These are phyloP conservation scores for Machimus atricapillus DNA, from an alignment of 2,888 invertebrate genomes.

Conservation along the genomic window DNA sequence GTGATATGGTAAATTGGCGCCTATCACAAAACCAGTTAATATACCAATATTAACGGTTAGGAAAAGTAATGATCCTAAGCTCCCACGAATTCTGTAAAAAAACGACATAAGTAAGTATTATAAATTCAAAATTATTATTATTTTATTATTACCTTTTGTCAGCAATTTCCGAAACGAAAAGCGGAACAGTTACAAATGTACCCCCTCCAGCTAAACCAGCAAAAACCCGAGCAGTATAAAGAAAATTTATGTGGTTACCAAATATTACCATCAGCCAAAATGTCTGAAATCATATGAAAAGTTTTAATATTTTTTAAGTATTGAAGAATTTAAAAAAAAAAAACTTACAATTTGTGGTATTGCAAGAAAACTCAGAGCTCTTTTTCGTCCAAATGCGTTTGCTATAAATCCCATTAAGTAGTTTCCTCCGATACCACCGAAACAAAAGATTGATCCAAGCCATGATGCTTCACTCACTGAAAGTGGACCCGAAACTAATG, in stretches of 20 bases:
- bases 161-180: conserved; percentile 48
- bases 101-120: background rate
- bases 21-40: conserved; percentile 44
- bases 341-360: conserved; percentile 47
- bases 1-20: conserved; percentile 45
- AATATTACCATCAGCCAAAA: conserved; percentile 48
- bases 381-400: conserved; percentile 45
- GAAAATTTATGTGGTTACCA: conserved; percentile 32
- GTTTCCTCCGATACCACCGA: conserved; percentile 47
- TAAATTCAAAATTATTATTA: background rate
- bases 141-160: conserved; percentile 44
- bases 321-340: background rate
- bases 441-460: conserved; percentile 45
- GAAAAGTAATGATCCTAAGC: conserved; percentile 42
- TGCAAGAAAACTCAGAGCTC: conserved; percentile 42
- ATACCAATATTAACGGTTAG: conserved; percentile 44
- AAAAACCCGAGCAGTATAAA: conserved; percentile 46
- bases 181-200: conserved; percentile 45
- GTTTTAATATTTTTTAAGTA: background rate
- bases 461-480: conserved; percentile 45
- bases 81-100: conserved; percentile 46
- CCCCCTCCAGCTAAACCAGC: conserved; percentile 48
- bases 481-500: conserved; percentile 43
- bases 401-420: conserved; percentile 45
- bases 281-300: background rate